Evolutionary conservation across 2,888 invertebrate genomes (phyloP), one percentile per base, ranked within the genome.

Genomic region (Creontiades dilutus): DNA sequence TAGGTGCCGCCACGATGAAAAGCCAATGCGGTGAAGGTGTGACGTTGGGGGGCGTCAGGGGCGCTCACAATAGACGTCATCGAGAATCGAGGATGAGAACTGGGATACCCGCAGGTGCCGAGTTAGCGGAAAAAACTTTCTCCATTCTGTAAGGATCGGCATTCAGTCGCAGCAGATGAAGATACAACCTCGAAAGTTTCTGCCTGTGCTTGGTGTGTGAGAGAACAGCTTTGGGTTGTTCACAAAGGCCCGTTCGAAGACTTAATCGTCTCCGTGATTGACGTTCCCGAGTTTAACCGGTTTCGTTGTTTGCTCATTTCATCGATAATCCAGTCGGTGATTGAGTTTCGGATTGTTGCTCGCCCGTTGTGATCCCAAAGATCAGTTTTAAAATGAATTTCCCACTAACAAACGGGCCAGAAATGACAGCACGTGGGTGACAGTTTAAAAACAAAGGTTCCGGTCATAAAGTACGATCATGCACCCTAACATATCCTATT

Each of bases 11-110:
- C 27, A 11, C 23, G 23, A 68, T 68, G 68, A 68, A 68, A 68
- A 23, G 23, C 27, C 19, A 68, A 68, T 68, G 27, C 9, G 68
- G 68, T 68, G 68, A 68, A 68, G 68, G 68, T 68, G 68, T 68
- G 68, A 68, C 68, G 68, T 68, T 12, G 23, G 16, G 47, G 27
- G 28, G 78, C 78, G 46, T 78, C 78, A 78, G 46, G 78, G 14
- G 76, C 47, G 46, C 46, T 46, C 37, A 78, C 78, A 78, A 78
- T 46, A 78, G 47, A 46, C 78, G 19, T 78, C 46, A 78, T 78
- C 78, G 19, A 78, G 78, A 78, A 78, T 37, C 19, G 78, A 78
- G 78, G 78, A 78, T 78, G 78, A 19, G 78, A 78, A 78, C 78
- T 78, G 78, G 78, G 78, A 78, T 78, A 46, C 68, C 61, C 68